A percentile compares a stretch with the other conserved stretches of the same genome.
phyloP scores from a whole-genome alignment of 2,888 invertebrate genomes.

The Nudaria mundana region DNA sequence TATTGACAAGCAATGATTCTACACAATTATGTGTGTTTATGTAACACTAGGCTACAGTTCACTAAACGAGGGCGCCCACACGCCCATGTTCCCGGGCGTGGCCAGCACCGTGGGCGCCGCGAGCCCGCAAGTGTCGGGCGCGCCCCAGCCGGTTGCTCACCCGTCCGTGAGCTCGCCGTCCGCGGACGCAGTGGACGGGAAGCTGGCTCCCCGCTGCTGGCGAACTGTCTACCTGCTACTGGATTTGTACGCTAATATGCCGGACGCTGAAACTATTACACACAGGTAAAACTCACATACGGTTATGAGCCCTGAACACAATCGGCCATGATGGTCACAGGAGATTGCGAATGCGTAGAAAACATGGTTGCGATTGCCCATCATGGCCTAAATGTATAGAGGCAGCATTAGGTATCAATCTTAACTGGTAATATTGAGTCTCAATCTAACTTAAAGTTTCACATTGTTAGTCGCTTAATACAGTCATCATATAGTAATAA shows the following conservation, averaged over 20 bases:
- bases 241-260: conserved; percentile 96
- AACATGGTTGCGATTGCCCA: no score
- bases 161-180: conserved; percentile 20
- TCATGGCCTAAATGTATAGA: no score
- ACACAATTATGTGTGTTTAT: no score
- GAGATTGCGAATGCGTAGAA: no score
- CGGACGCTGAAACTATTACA: conserved; percentile 95
- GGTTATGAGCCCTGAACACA: no score
- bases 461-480: no score
- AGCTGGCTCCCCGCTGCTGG: conserved; percentile 92
- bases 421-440: no score
- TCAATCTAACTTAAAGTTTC: no score
- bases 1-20: no score
- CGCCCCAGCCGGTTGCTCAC: conserved; percentile 14
- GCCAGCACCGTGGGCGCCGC: conserved; percentile 7
- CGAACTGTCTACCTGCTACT: conserved; percentile 95
- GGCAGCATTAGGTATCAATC: no score
- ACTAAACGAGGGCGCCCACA: conserved; percentile 86
- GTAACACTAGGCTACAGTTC: conserved; percentile 90
- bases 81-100: conserved; percentile 80
- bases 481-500: no score
- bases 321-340: no score
- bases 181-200: conserved; percentile 36
- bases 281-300: conserved; percentile 76
- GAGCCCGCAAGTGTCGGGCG: conserved; percentile 8